phyloP scores from a whole-genome alignment of 2,113 vertebrate species.

The Pelobates fuscus region DNA sequence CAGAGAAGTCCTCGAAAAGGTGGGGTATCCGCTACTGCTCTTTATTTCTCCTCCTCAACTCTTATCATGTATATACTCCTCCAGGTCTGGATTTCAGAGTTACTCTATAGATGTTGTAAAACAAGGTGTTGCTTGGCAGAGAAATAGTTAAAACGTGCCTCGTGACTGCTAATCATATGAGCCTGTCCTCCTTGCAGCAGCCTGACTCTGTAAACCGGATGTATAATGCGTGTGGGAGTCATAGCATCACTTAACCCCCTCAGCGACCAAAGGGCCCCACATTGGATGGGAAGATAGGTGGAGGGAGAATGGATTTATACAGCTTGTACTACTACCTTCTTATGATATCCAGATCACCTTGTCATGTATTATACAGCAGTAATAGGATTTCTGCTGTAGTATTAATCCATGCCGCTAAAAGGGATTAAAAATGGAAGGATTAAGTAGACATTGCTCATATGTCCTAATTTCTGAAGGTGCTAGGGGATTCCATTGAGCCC shows the following conservation, averaged over 20 bases:
- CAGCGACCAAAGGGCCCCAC: neutral
- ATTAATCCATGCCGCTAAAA: neutral
- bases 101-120: no score
- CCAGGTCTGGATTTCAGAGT: no score
- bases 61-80: no score
- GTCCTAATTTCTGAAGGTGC: slow-evolving; percentile 33
- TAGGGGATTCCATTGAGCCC: slow-evolving; percentile 15
- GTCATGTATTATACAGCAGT: neutral
- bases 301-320: no score
- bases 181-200: slow-evolving; percentile 22
- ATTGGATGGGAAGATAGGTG: no score
- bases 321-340: no score
- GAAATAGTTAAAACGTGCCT: slow-evolving; percentile 4
- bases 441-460: neutral
- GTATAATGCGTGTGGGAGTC: slow-evolving; percentile 40
- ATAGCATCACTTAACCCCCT: slow-evolving; percentile 32
- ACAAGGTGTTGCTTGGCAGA: neutral
- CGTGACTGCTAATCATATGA: slow-evolving; percentile 40
- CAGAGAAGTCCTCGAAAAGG: no score
- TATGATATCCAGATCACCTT: neutral
- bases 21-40: no score
- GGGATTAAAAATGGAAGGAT: slow-evolving; percentile 16
- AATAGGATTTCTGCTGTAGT: neutral
- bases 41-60: neutral
- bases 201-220: slow-evolving; percentile 42